Percentiles rank a stretch among this genome's conserved stretches.
Evolutionary conservation across 2,113 vertebrate genomes (phyloP).

Genomic region (Podarcis cretensis): DNA sequence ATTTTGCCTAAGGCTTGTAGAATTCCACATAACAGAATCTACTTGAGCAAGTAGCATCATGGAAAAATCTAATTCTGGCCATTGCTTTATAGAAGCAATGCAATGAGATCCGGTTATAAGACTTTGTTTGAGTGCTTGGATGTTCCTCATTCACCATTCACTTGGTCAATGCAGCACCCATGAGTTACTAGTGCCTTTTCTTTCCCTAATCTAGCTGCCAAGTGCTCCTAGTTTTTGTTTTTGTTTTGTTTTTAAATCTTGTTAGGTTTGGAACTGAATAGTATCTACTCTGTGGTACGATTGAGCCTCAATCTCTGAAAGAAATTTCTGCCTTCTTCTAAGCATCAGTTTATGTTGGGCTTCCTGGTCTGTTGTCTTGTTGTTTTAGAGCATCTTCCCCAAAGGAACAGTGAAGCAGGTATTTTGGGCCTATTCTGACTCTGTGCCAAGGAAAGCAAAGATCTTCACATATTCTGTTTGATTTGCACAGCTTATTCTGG

Average conservation of each 20-base stretch:
- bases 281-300: neutral
- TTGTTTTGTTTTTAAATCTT: neutral
- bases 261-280: neutral
- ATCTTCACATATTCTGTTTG: neutral
- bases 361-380: constrained; percentile 21
- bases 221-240: neutral
- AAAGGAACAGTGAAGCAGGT: neutral
- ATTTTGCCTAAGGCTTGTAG: constrained; percentile 24
- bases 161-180: neutral
- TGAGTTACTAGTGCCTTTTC: neutral
- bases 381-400: constrained; percentile 12
- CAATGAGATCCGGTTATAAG: neutral
- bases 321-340: neutral
- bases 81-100: constrained; percentile 2
- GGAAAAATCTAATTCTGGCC: constrained; percentile 30
- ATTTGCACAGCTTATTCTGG: neutral
- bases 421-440: neutral
- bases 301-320: neutral
- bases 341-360: neutral
- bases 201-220: neutral
- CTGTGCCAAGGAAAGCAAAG: neutral
- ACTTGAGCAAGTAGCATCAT: constrained; percentile 30
- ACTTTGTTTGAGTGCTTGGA: constrained; percentile 9
- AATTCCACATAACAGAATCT: constrained; percentile 26
- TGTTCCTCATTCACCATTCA: neutral